Percentiles rank a stretch among this genome's conserved stretches.
phyloP scores from a whole-genome alignment of 2,888 invertebrate genomes.

The Drosophila koepferae region DNA sequence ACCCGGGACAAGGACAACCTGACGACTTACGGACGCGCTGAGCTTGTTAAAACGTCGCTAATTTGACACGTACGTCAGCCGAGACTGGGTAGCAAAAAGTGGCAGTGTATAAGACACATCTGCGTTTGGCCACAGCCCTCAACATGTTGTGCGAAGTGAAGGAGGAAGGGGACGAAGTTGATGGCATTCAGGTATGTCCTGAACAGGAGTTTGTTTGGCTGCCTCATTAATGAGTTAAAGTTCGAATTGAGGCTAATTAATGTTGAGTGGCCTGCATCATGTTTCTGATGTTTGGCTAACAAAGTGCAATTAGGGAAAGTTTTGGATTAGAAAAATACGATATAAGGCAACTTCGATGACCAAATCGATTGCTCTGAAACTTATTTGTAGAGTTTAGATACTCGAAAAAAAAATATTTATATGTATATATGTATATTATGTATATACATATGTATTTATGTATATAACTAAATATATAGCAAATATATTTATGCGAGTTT shows the following conservation, averaged over 20 bases:
- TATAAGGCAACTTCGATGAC: conserved; percentile 17
- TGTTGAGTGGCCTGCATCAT: conserved; percentile 68
- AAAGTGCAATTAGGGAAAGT: conserved; percentile 78
- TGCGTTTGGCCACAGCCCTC: conserved; percentile 32
- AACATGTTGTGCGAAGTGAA: conserved; percentile 14
- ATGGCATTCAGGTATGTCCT: conserved; percentile 28
- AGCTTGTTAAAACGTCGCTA: conserved; percentile 80
- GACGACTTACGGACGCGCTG: conserved; percentile 59
- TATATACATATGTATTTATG: no score
- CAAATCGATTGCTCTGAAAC: conserved; percentile 25
- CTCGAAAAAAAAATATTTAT: background rate
- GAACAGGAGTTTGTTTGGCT: conserved; percentile 62
- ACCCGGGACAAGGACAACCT: conserved; percentile 16
- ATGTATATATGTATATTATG: no score
- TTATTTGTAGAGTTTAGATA: background rate
- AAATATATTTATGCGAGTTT: no score
- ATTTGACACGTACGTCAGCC: conserved; percentile 78
- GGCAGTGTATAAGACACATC: conserved; percentile 39
- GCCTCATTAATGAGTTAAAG: conserved; percentile 80
- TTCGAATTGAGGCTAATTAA: conserved; percentile 75
- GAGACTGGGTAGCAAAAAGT: conserved; percentile 39
- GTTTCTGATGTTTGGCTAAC: conserved; percentile 56
- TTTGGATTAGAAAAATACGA: conserved; percentile 43
- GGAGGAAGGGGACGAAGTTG: background rate
- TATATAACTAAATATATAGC: no score